phyloP scores from a whole-genome alignment of 2,888 invertebrate genomes.

The Eupithecia tripunctaria region DNA sequence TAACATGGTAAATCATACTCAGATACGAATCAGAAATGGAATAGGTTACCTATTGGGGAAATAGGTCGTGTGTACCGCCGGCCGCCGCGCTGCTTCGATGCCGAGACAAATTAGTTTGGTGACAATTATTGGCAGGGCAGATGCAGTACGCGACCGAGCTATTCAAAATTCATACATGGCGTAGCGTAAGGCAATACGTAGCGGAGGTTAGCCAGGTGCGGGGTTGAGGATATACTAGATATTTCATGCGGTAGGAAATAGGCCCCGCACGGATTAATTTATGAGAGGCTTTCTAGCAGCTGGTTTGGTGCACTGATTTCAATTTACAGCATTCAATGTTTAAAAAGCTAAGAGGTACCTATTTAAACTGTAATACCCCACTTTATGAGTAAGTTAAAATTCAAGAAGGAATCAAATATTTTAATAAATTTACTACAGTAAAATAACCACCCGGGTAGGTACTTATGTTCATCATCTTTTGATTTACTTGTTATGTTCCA shows the following conservation, averaged over 20 bases:
- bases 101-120: conserved; percentile 3
- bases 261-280: neutral
- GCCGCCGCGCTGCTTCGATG: conserved; percentile 2
- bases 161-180: neutral
- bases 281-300: neutral
- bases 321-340: neutral
- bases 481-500: neutral
- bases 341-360: neutral
- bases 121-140: neutral
- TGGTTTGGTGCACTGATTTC: neutral
- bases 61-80: neutral
- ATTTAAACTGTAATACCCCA: neutral
- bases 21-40: neutral
- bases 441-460: neutral
- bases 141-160: neutral
- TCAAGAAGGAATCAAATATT: neutral
- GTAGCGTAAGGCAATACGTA: neutral
- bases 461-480: neutral
- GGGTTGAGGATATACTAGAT: neutral
- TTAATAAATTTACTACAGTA: neutral
- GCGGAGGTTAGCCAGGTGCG: neutral
- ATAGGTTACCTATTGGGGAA: conserved; percentile 5
- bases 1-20: neutral
- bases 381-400: neutral
- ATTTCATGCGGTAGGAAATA: neutral